phyloP scores from a whole-genome alignment of 2,797 vertebrate species.

The Centroberyx gerrardi region DNA sequence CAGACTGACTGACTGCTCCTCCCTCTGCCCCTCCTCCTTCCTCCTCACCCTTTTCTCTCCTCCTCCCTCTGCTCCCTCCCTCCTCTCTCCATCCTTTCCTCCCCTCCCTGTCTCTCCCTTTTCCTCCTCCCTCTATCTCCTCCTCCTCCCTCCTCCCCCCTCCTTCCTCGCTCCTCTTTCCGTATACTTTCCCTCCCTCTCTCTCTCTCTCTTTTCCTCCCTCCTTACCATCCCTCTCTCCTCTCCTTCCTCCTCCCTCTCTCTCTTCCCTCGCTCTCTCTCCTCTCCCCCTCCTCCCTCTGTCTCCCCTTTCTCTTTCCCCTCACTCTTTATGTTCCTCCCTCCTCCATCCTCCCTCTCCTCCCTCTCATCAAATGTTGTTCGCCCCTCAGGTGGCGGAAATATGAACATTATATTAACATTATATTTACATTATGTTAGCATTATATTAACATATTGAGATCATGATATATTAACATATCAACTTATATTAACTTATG shows the following conservation, averaged over 20 bases:
- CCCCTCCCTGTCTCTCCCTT: no score
- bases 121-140: no score
- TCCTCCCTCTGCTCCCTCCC: constrained; percentile 36
- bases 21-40: constrained; percentile 44
- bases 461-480: no score
- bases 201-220: background rate
- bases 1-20: constrained; percentile 66
- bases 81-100: background rate
- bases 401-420: no score
- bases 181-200: background rate
- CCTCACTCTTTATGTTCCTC: background rate
- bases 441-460: no score
- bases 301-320: background rate
- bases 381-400: background rate
- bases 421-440: no score
- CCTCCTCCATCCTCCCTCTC: no score
- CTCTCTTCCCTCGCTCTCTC: no score
- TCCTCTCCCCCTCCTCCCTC: no score
- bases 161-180: background rate
- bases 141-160: background rate
- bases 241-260: no score
- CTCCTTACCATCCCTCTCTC: no score
- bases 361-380: background rate
- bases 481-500: no score
- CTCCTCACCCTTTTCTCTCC: constrained; percentile 12